Evolutionary conservation across 2,797 vertebrate species (phyloP).

Genomic region (Acanthurus tractus): DNA sequence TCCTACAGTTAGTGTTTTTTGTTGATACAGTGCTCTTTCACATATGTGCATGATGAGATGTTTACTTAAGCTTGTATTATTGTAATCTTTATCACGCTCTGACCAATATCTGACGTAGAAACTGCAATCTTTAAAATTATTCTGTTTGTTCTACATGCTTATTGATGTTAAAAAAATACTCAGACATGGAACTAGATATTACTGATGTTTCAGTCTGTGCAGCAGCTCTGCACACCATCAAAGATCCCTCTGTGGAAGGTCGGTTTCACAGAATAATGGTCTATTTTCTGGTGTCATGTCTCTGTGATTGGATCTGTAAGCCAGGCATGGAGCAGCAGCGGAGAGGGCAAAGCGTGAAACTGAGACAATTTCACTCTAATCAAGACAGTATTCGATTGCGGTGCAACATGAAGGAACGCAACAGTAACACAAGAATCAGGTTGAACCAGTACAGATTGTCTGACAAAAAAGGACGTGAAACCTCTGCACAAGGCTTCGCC

Average conservation of each 20-base stretch:
- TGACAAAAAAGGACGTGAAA: conserved; percentile 28
- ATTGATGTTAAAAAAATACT: conserved; percentile 31
- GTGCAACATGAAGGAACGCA: conserved; percentile 10
- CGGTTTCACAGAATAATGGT: conserved; percentile 20
- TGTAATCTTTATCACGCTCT: conserved; percentile 13
- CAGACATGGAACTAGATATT: conserved; percentile 41
- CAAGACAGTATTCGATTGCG: conserved; percentile 3
- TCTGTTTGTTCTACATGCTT: conserved; percentile 16
- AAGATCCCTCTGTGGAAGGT: conserved; percentile 12
- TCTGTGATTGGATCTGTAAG: conserved; percentile 49
- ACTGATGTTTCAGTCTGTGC: conserved; percentile 21
- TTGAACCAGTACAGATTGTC: conserved; percentile 16
- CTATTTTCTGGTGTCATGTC: conserved; percentile 52
- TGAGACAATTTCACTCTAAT: conserved; percentile 41
- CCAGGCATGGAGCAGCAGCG: conserved; percentile 12
- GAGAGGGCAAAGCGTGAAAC: conserved; percentile 18
- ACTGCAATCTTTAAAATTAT: conserved; percentile 22
- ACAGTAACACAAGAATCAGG: conserved; percentile 19
- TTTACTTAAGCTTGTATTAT: conserved; percentile 40
- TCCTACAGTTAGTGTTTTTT: conserved; percentile 37
- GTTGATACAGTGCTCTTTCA: conserved; percentile 19
- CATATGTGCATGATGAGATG: conserved; percentile 31
- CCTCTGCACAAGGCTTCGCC: conserved; percentile 23
- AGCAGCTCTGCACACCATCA: conserved; percentile 26
- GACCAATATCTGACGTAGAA: conserved; percentile 36